A percentile compares a stretch with the other conserved stretches of the same genome.
phyloP scores from a whole-genome alignment of 2,888 invertebrate genomes.

The Brenthis daphne region DNA sequence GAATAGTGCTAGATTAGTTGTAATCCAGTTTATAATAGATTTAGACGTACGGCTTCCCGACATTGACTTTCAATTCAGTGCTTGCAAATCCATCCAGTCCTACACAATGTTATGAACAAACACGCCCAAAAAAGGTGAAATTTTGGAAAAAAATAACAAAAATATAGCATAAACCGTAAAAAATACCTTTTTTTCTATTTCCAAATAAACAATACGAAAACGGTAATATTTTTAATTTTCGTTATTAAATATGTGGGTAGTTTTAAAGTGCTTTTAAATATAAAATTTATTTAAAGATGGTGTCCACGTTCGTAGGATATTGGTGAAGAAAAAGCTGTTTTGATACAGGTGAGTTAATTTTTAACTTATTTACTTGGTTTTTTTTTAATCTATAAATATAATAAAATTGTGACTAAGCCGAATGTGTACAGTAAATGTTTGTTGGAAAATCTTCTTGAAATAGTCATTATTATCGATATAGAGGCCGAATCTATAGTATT shows the following conservation, averaged over 20 bases:
- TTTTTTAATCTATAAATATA: no score
- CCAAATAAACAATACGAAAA: neutral
- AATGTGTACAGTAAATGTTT: no score
- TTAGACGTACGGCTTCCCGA: conserved; percentile 26
- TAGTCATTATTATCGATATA: no score
- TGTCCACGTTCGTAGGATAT: neutral
- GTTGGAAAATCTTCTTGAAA: no score
- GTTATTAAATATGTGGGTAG: conserved; percentile 16
- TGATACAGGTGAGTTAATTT: conserved; percentile 1
- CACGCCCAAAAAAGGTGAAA: neutral
- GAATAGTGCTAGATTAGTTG: conserved; percentile 1
- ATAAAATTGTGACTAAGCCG: no score
- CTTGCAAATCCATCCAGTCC: neutral
- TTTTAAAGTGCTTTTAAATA: neutral
- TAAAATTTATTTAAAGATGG: neutral
- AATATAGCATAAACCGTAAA: neutral
- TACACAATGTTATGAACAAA: neutral
- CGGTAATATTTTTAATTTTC: neutral
- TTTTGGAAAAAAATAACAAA: neutral
- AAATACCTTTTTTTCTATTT: neutral
- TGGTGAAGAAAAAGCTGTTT: conserved; percentile 3
- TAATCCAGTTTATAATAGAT: conserved; percentile 14
- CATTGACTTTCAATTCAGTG: conserved; percentile 27
- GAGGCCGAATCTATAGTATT: no score
- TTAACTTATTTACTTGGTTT: neutral